Evolutionary conservation across 2,797 vertebrate genomes (phyloP), one percentile per base, ranked within the genome.

Genomic region (Pangasius mekongensis): DNA sequence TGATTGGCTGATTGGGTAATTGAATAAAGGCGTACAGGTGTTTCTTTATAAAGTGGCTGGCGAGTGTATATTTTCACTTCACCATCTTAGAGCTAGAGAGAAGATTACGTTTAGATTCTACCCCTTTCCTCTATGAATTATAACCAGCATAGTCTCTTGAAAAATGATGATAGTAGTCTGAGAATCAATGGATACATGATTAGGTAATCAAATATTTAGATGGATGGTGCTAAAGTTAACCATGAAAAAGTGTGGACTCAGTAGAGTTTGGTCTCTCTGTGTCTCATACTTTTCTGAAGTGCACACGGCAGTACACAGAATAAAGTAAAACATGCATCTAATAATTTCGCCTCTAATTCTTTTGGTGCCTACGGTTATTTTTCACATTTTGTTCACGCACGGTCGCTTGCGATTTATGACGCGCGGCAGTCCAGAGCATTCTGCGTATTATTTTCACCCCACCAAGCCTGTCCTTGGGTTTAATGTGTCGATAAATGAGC

Each of bases 401-500:
- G 83, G 60, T 52, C 81, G 74, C 83, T 67, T 52, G 47, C 67
- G 80, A 87, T 85, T 89, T 82, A 86, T 60, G 88, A 60, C 85
- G 39, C 58, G 36, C 84, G 43, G 56, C 56, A 49, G 60, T 80
- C 27, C 78, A 30, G 76, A 77, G 83, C 73, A 87, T 89, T 89
- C 85, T 85, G 87, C 71, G 86, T 71, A 86, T 90, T 90, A 89
- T 87, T 89, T 86, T 91, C 90, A 89, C 88, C 86, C 71, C 60
- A 84, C 78, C 83, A 69, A 87, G 81, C 60, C 84, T 86, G 91
- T 84, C 89, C 88, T 90, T 90, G 86, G 86, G 78, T 91, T 89
- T 91, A 91, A 90, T 91, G 89, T 91, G 88, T 87, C 82, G 87
- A 87, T 90, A 91, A 91, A 90, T 91, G 91, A 91, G 91, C 84